These are phyloP conservation scores for Catocala fraxini DNA, from an alignment of 2,888 invertebrate species.

Conservation along the genomic window DNA sequence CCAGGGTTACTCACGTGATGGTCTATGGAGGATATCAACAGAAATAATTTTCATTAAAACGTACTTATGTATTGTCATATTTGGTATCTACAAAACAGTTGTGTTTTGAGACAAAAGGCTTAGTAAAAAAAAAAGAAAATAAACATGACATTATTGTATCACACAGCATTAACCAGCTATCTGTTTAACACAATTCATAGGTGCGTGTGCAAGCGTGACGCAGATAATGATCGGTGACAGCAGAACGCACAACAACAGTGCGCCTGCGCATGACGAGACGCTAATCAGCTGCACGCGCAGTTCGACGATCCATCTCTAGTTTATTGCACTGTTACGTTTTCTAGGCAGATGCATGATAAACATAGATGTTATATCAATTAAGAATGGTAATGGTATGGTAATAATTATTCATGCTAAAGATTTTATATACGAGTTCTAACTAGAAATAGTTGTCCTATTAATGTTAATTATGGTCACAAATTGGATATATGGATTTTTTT, in stretches of 20 bases:
- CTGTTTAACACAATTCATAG: constrained; percentile 11
- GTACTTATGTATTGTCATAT: too few relatives aligned
- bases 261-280: constrained; percentile 23
- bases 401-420: too few relatives aligned
- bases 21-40: too few relatives aligned
- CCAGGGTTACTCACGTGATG: too few relatives aligned
- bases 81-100: too few relatives aligned
- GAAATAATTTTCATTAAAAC: too few relatives aligned
- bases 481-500: too few relatives aligned
- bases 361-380: constrained; percentile 2
- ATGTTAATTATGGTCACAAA: too few relatives aligned
- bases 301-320: constrained; percentile 39
- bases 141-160: neutral
- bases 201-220: constrained; percentile 43
- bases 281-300: constrained; percentile 42
- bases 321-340: constrained; percentile 39
- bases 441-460: too few relatives aligned
- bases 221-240: constrained; percentile 32
- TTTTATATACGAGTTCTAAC: too few relatives aligned
- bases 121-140: too few relatives aligned
- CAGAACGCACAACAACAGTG: constrained; percentile 27
- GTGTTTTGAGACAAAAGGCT: too few relatives aligned
- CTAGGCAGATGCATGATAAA: constrained; percentile 18
- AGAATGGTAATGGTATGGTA: neutral
- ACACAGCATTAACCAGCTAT: constrained; percentile 5